A percentile compares a stretch with the other conserved stretches of the same genome.
phyloP scores from a whole-genome alignment of 2,888 invertebrate genomes.

The Argynnis bischoffii region DNA sequence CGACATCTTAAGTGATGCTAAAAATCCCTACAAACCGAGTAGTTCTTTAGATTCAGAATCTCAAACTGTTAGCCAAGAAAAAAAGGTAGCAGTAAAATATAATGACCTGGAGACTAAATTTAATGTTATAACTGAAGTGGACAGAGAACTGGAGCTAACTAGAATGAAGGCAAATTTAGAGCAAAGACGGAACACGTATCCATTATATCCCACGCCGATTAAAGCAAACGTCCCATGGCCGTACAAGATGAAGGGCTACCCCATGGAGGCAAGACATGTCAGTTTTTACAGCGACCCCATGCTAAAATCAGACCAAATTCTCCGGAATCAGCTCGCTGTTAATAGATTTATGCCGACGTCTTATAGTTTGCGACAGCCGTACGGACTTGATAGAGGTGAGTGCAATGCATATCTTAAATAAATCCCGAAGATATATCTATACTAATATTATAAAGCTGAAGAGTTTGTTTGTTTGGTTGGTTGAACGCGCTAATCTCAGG shows the following conservation, averaged over 20 bases:
- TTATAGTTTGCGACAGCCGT: constrained; percentile 61
- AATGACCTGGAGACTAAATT: constrained; percentile 44
- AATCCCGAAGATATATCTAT: too few species aligned
- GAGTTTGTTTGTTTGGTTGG: too few species aligned
- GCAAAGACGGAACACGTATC: constrained; percentile 66
- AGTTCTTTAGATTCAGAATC: constrained; percentile 59
- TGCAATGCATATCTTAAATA: neutral
- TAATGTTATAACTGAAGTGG: constrained; percentile 53
- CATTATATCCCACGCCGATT: constrained; percentile 66
- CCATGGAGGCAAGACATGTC: constrained; percentile 51
- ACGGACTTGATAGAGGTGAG: constrained; percentile 71
- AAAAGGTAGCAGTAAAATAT: neutral
- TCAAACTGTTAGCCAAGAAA: constrained; percentile 47
- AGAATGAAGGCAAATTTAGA: constrained; percentile 54
- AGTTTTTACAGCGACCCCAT: constrained; percentile 67
- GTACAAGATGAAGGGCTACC: constrained; percentile 55
- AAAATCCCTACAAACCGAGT: constrained; percentile 56
- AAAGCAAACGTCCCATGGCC: constrained; percentile 62
- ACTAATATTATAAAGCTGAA: too few species aligned
- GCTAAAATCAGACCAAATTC: constrained; percentile 61
- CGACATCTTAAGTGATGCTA: constrained; percentile 66
- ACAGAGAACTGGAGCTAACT: constrained; percentile 54
- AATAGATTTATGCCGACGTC: constrained; percentile 62
- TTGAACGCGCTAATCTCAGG: too few species aligned
- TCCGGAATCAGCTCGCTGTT: constrained; percentile 63